phyloP scores from a whole-genome alignment of 1,140 invertebrate genomes.

The Brachionus angularis region DNA sequence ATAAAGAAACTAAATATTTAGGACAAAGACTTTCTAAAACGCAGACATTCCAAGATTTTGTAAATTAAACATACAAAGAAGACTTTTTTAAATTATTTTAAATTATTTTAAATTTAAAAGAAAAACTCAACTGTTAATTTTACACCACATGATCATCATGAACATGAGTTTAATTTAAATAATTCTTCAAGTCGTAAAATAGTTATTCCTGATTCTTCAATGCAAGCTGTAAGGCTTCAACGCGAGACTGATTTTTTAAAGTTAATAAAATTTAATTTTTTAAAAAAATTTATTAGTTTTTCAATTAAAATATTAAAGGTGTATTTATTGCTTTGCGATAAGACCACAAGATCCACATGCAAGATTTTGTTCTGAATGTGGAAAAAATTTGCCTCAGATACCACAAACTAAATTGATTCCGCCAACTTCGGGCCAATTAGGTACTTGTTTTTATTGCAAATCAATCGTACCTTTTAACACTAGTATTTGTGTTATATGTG shows the following conservation, averaged over 20 bases:
- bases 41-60: too few relatives aligned
- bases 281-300: background rate
- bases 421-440: constrained; percentile 53
- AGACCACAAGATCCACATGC: constrained; percentile 52
- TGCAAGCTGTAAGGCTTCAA: constrained; percentile 50
- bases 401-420: constrained; percentile 50
- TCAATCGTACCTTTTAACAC: constrained; percentile 55
- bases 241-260: constrained; percentile 55
- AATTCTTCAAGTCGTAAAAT: background rate
- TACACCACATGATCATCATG: background rate
- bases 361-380: constrained; percentile 52
- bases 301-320: constrained; percentile 47
- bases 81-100: too few relatives aligned
- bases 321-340: constrained; percentile 52
- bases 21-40: background rate
- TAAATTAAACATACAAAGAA: too few relatives aligned
- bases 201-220: constrained; percentile 47
- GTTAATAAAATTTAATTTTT: constrained; percentile 46
- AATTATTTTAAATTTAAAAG: background rate
- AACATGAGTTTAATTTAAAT: background rate
- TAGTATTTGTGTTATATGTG: constrained; percentile 54
- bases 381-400: constrained; percentile 49
- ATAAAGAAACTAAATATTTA: constrained; percentile 28
- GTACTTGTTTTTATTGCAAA: constrained; percentile 53
- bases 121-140: constrained; percentile 35